These are phyloP conservation scores for Lepus oiostolus DNA, from an alignment of 2,797 vertebrate genomes.

Conservation along the genomic window DNA sequence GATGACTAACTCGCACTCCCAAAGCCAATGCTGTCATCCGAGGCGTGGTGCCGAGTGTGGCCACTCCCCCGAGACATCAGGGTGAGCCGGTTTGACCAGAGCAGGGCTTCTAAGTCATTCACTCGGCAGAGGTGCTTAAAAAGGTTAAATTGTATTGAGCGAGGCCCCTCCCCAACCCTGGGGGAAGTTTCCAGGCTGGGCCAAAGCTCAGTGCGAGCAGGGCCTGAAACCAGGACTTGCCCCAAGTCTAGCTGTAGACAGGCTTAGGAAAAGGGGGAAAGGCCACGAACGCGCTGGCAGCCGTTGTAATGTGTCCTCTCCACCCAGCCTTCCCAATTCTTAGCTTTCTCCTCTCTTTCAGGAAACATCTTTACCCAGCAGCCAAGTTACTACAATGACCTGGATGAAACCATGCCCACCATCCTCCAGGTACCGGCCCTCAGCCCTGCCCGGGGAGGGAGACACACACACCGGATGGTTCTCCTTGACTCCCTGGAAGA, in stretches of 20 bases:
- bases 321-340: neutral
- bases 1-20: conserved; percentile 42
- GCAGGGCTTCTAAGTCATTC: conserved; percentile 19
- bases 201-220: conserved; percentile 35
- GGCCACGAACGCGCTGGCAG: conserved; percentile 22
- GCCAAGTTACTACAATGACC: conserved; percentile 95
- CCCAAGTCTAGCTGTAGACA: neutral
- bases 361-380: conserved; percentile 97
- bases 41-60: neutral
- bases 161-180: neutral
- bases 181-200: conserved; percentile 61
- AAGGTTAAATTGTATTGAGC: conserved; percentile 62
- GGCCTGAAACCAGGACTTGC: conserved; percentile 37
- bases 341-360: conserved; percentile 83
- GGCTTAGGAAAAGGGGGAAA: conserved; percentile 17
- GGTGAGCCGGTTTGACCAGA: conserved; percentile 56
- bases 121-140: conserved; percentile 24
- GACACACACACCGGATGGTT: neutral
- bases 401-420: conserved; percentile 94
- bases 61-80: conserved; percentile 2
- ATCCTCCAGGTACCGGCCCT: conserved; percentile 92
- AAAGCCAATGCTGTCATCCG: conserved; percentile 37
- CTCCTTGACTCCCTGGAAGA: neutral
- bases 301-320: neutral
- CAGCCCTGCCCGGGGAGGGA: neutral